Conservation (phyloP, 1,140 invertebrate genomes). For the Vanessa atalanta region DNA sequence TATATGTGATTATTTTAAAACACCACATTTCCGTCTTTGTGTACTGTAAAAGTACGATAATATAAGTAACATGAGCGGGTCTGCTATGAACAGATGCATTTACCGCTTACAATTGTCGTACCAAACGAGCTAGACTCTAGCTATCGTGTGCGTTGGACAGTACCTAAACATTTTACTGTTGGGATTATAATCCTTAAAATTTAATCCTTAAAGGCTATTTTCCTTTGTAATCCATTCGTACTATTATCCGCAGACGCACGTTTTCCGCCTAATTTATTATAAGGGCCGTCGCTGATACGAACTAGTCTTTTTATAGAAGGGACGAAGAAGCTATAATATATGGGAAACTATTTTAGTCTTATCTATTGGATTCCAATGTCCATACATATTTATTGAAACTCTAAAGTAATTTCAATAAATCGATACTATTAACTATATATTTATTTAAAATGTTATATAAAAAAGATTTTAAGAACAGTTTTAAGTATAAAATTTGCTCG, state of each 20-base stretch:
- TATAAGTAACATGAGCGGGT: neutral
- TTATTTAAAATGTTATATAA: no score
- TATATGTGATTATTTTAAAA: no score
- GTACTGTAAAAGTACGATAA: neutral
- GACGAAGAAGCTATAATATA: neutral
- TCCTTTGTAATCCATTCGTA: neutral
- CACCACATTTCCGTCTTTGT: no score
- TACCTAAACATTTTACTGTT: neutral
- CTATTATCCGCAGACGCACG: slow-evolving; percentile 21
- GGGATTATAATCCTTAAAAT: neutral
- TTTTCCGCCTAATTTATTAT: slow-evolving; percentile 31
- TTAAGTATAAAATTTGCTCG: no score
- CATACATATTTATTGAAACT: slow-evolving; percentile 1
- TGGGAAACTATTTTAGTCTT: slow-evolving; percentile 16
- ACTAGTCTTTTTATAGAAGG: slow-evolving; percentile 11
- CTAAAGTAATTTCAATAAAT: neutral
- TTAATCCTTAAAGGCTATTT: neutral
- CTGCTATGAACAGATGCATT: slow-evolving; percentile 10
- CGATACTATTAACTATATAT: no score
- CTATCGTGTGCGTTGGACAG: slow-evolving; percentile 12
- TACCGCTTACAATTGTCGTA: slow-evolving; percentile 18
- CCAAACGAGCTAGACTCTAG: slow-evolving; percentile 9
- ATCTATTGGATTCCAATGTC: slow-evolving; percentile 1
- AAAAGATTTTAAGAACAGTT: no score
- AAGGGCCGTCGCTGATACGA: slow-evolving; percentile 18